Conservation (phyloP, 2,113 vertebrate genomes). For the Rattus rattus region DNA sequence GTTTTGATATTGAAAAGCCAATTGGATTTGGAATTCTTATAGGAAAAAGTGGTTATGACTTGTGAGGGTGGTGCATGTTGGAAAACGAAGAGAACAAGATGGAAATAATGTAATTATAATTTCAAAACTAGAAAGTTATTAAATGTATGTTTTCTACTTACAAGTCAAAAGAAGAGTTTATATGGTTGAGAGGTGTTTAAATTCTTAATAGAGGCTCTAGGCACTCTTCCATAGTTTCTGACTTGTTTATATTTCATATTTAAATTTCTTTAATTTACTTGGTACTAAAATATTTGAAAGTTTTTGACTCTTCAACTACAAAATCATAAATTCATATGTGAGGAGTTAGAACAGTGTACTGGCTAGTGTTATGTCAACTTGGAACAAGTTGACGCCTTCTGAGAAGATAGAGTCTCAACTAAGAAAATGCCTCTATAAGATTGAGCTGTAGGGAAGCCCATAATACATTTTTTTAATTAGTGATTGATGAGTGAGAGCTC, state of each 20-base stretch:
- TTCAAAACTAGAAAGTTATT: background rate
- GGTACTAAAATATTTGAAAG: conserved; percentile 12
- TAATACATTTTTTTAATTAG: background rate
- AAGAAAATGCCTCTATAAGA: background rate
- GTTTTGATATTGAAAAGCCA: background rate
- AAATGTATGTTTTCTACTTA: background rate
- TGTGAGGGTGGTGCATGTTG: background rate
- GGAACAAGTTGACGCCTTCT: background rate
- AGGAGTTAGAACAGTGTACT: background rate
- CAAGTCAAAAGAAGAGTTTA: background rate
- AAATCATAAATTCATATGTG: conserved; percentile 34
- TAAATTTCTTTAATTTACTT: conserved; percentile 38
- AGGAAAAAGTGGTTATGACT: background rate
- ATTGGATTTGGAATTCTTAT: background rate
- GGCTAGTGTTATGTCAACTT: background rate
- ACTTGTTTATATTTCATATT: conserved; percentile 3
- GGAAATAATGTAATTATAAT: background rate
- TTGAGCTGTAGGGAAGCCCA: background rate
- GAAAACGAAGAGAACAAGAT: background rate
- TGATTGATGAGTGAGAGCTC: background rate
- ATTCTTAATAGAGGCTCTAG: background rate
- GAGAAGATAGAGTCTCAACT: background rate
- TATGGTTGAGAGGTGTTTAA: background rate
- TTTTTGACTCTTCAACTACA: conserved; percentile 12
- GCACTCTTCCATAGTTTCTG: conserved; percentile 30